Evolutionary conservation across 1,140 invertebrate genomes (phyloP), one percentile per base, ranked within the genome.

Genomic region (Hermetia illucens): DNA sequence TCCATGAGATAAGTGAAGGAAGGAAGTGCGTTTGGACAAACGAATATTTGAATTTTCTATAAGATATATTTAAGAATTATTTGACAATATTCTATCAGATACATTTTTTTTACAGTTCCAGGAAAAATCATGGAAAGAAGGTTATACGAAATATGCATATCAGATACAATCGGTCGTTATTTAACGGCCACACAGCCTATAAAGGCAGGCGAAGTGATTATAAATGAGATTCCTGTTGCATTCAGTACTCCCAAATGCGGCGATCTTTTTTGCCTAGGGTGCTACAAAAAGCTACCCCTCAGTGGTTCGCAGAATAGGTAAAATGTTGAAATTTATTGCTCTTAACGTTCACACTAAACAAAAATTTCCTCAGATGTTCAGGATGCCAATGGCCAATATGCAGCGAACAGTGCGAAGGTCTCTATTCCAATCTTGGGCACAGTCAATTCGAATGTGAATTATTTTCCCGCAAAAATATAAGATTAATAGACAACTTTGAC

Each of bases 171-270:
- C 61, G 64, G 64, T 45, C 55, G 64, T 41, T 78, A 76, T 50
- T 51, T 77, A 42, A 70, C 76, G 34, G 72, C 75, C 6, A 55
- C 53, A 8, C 64, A 65, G 16, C 66, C 74, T 40, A 63, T 78
- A 24, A 52, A 60, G 25, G 56, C 71, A 0, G 73, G 74, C 4
- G 69, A 73, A 39, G 48, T 76, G 9, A 71, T 80, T 22, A 57
- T 78, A 12, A 58, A 60, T 21, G 71, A 72, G 40, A 59, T 64
- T 2, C 72, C 77, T 3, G 44, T 79, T 8, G 70, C 72, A 2
- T 68, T 75, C 3, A 75, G 75, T 0, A 75, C 76, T 0, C n/a
- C n/a, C n/a, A n/a, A n/a, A n/a, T 74, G 71, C 46, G 62, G 68
- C 21, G 69, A 66, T 19, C 63, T 75, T 12, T 62, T 75, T 40